Conservation (phyloP, 2,888 invertebrate species). For the Tiphia femorata region DNA sequence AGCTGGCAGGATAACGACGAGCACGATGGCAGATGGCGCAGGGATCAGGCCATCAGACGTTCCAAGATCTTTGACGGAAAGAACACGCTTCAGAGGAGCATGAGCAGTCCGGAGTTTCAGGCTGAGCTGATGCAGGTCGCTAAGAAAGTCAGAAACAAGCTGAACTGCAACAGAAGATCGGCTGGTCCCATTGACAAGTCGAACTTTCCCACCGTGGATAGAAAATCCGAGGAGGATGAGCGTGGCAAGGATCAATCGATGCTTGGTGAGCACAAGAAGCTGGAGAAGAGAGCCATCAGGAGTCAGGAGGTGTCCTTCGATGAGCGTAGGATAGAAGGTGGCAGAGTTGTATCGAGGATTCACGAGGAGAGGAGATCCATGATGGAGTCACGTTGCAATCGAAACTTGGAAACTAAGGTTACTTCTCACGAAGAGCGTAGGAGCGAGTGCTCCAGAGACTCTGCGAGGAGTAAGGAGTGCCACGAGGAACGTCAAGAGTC, state of each 20-base stretch:
- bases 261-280: constrained; percentile 14
- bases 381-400: constrained; percentile 16
- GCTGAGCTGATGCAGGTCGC: constrained; percentile 69
- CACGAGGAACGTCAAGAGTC: constrained; percentile 37
- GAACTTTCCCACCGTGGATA: constrained; percentile 23
- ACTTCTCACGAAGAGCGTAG: constrained; percentile 39
- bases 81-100: constrained; percentile 67
- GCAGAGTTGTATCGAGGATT: constrained; percentile 31
- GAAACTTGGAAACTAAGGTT: constrained; percentile 36
- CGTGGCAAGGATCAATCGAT: constrained; percentile 16
- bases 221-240: constrained; percentile 21
- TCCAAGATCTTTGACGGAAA: constrained; percentile 57
- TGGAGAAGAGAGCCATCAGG: constrained; percentile 30
- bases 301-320: constrained; percentile 32
- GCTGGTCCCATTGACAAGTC: not conserved
- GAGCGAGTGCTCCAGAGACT: constrained; percentile 15
- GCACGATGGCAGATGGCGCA: constrained; percentile 25
- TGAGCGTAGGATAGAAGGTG: constrained; percentile 34
- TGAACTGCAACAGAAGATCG: constrained; percentile 38
- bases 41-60: constrained; percentile 32
- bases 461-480: constrained; percentile 14
- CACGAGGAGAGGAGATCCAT: constrained; percentile 40
- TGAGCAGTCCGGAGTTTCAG: constrained; percentile 71
- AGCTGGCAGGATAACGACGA: constrained; percentile 4
- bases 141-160: constrained; percentile 54